Evolutionary conservation across 2,797 vertebrate species (phyloP), one percentile per base, ranked within the genome.

Genomic region (Sphaeramia orbicularis): DNA sequence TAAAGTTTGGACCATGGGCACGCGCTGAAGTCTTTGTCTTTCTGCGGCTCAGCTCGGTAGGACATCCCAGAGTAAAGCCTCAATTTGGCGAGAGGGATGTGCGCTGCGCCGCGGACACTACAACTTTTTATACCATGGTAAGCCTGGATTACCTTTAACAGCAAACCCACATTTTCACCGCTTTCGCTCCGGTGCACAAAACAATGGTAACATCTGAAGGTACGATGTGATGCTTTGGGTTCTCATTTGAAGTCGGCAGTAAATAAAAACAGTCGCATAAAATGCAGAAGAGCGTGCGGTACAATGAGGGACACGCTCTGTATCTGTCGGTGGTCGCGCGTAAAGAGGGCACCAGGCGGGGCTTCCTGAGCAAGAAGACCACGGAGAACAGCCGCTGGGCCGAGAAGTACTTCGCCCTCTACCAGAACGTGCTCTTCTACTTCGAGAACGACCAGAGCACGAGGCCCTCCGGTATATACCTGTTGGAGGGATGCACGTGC

Each of bases 401-500:
- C 88, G 96, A 95, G 78, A 96, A 95, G 90, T 97, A 95, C 95
- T 98, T 98, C 86, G 95, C 96, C 54, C 95, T 98, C 42, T 94
- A 97, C 69, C 96, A 98, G 83, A 98, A 98, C 81, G 90, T 97
- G 72, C 92, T 98, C 27, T 98, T 98, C 92, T 98, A 97, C 94
- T 98, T 97, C 88, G 96, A 98, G 86, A 97, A 92, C 90, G 96
- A 98, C 88, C 93, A 96, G 80, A 97, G 96, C 93, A 90, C 96
- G 41, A 92, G 96, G 71, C 96, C 96, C 47, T 94, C 96, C 5
- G 96, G 96, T 74, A 96, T 98, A 80, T 98, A 97, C 92, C 94
- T 98, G 91, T 94, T 97, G 88, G 97, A 98, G 87, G 96, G 96
- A 69, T 96, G 96, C 93, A 92, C 93, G 67, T 98, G 96, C 86